Base-by-base conservation (phyloP, 2,797 vertebrate species). In the Anguilla marmorata region DNA sequence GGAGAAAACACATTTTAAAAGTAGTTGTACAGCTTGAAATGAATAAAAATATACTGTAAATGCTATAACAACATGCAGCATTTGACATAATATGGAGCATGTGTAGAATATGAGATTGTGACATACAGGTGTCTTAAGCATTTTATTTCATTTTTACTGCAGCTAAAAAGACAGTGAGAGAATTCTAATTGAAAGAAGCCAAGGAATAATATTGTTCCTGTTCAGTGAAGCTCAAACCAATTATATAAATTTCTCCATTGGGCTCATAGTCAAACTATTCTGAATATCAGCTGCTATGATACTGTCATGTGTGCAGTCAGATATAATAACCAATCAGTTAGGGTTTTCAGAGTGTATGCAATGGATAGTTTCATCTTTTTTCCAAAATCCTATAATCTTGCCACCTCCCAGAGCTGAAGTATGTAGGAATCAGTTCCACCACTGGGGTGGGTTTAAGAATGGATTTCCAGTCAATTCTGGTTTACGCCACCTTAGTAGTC, bases 341-440 rank as follows among this genome's bases (percentile, higher is more conserved):
- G 21, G 0, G 41, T 86, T 86, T 4, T 3, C 45, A 79, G 2
- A 45, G 48, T 80, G 50, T 63, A 56, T 52, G 74, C n/a, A 85
- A 56, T 87, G 85, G 54, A 89, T 37, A 82, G 79, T 85, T 30
- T 85, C 27, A 14, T 79, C 66, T 90, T 90, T 88, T 89, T 33
- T 12, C 19, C 88, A 87, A 88, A 45, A 30, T 48, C 41, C 63
- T 72, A 16, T 88, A 89, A 89, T 90, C 84, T 84, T 60, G 87
- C 52, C 37, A 63, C 33, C 27, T 85, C 84, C 50, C 83, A 58
- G 16, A 7, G 79, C 79, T 48, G 76, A 63, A 84, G 54, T 41
- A 83, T 76, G 58, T 66, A 27, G 33, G 69, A 80, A 84, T 87
- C 52, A 84, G 41, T 79, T 86, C 48, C 37, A 86, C 66, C 30